These are phyloP conservation scores for Andrena haemorrhoa DNA, from an alignment of 2,888 invertebrate genomes.

Conservation along the genomic window DNA sequence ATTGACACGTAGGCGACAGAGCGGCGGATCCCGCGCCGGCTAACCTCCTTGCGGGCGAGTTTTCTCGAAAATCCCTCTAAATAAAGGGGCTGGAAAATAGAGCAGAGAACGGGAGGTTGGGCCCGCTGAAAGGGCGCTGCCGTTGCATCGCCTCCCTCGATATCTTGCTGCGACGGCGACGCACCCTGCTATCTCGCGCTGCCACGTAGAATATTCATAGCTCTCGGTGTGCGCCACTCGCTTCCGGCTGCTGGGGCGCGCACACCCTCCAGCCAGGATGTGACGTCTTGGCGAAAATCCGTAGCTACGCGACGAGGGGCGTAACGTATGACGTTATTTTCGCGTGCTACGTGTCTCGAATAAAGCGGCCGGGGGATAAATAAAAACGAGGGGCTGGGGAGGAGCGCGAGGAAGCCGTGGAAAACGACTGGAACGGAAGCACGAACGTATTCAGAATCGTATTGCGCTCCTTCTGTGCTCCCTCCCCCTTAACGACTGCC, in stretches of 20 bases:
- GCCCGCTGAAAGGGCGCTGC: background rate
- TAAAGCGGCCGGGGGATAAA: background rate
- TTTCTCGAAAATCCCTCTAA: too few relatives aligned
- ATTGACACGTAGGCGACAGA: too few relatives aligned
- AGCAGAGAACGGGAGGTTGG: background rate
- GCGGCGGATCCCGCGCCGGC: too few relatives aligned
- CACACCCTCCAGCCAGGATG: background rate
- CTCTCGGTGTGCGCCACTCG: background rate
- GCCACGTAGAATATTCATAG: constrained; percentile 29
- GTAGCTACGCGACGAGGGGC: background rate
- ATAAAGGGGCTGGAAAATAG: constrained; percentile 1
- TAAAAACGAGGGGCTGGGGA: background rate
- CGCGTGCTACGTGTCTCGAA: constrained; percentile 3
- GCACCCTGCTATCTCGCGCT: constrained; percentile 1
- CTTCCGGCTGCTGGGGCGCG: constrained; percentile 2
- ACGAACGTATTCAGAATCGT: background rate
- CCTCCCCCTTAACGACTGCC: background rate
- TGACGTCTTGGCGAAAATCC: constrained; percentile 3
- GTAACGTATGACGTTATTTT: background rate
- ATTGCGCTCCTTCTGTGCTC: background rate
- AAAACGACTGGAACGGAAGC: background rate
- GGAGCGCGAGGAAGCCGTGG: background rate
- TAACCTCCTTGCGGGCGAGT: too few relatives aligned
- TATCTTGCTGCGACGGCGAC: background rate
- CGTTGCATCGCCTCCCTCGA: constrained; percentile 11